Conservation (phyloP, 2,797 vertebrate genomes). For the Graptemys geographica region DNA sequence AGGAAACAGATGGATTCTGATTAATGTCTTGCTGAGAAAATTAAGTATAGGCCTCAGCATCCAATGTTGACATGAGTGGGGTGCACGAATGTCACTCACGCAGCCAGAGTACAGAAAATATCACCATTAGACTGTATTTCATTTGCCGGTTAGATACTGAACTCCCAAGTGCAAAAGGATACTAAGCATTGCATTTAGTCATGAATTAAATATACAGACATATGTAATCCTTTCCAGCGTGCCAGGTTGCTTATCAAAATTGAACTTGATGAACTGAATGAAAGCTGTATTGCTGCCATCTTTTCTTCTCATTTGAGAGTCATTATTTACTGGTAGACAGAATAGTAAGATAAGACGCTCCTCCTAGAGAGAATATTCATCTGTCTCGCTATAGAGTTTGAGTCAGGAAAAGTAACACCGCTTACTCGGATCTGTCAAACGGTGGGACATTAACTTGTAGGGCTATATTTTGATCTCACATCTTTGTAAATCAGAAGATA, state of each 20-base stretch:
- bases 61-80: constrained; percentile 75
- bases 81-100: constrained; percentile 69
- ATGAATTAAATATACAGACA: constrained; percentile 74
- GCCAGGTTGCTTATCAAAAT: constrained; percentile 59
- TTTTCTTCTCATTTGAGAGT: constrained; percentile 20
- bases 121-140: constrained; percentile 66
- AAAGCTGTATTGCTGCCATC: constrained; percentile 30
- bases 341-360: constrained; percentile 37
- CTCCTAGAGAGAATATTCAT: constrained; percentile 5
- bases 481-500: constrained; percentile 57
- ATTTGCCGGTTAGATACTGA: constrained; percentile 68
- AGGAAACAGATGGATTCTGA: constrained; percentile 86
- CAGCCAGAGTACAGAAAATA: constrained; percentile 66
- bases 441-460: constrained; percentile 32
- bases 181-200: constrained; percentile 64
- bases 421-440: constrained; percentile 56
- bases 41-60: constrained; percentile 73
- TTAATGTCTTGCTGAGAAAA: constrained; percentile 80
- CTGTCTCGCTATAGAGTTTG: neutral
- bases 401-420: constrained; percentile 45
- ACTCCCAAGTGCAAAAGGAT: constrained; percentile 59
- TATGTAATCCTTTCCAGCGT: constrained; percentile 63
- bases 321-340: constrained; percentile 58
- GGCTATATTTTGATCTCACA: neutral
- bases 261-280: constrained; percentile 67